Conservation (phyloP, 2,888 invertebrate species). For the Homarus gammarus region DNA sequence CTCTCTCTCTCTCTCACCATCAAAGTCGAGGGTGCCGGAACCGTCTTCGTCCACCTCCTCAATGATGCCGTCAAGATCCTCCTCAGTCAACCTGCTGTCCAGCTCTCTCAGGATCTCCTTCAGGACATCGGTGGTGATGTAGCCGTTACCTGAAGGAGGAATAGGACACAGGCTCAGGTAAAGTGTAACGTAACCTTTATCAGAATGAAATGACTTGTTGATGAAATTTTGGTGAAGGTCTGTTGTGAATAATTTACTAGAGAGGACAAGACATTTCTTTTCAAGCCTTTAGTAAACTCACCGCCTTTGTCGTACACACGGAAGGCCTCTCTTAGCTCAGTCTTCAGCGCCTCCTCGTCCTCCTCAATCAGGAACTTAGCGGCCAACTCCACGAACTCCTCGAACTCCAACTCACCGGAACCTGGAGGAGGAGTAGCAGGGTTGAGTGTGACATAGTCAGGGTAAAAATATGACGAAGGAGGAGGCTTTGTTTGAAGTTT, state of each 20-base stretch:
- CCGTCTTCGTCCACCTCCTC: constrained; percentile 76
- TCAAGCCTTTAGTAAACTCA: too few species aligned
- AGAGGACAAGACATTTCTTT: too few species aligned
- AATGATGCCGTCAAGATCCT: constrained; percentile 74
- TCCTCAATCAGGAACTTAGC: constrained; percentile 99
- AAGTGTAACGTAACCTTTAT: too few species aligned
- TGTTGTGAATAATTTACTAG: too few species aligned
- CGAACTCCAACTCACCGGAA: constrained; percentile 96
- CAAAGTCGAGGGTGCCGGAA: constrained; percentile 76
- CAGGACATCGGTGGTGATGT: constrained; percentile 70
- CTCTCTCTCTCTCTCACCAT: constrained; percentile 55
- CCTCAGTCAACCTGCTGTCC: constrained; percentile 75
- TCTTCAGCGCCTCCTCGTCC: constrained; percentile 98
- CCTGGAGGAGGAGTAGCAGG: constrained; percentile 82
- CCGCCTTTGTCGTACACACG: constrained; percentile 99
- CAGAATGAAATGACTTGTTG: too few species aligned
- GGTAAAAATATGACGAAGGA: too few species aligned
- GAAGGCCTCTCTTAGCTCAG: constrained; percentile 98
- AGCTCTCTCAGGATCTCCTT: constrained; percentile 74
- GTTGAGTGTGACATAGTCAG: too few species aligned
- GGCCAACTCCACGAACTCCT: constrained; percentile 96
- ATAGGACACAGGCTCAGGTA: too few species aligned
- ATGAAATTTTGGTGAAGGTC: too few species aligned
- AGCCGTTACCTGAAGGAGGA: constrained; percentile 66
- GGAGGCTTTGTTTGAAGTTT: too few species aligned